Evolutionary conservation across 2,797 vertebrate genomes (phyloP).

Genomic region (Anguilla pacifica): DNA sequence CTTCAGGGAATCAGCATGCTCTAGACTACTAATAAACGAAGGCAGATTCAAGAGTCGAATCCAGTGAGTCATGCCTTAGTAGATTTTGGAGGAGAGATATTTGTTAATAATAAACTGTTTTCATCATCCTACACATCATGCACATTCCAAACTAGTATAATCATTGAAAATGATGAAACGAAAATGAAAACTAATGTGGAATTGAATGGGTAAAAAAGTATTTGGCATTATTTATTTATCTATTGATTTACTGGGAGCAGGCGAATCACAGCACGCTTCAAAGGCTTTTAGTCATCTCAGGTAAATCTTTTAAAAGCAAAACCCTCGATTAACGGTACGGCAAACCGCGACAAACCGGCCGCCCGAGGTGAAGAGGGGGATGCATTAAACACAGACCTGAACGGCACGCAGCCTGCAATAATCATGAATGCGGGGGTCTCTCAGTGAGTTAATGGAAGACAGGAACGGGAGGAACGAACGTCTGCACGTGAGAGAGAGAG

Average conservation of each 20-base stretch:
- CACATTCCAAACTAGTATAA: not conserved
- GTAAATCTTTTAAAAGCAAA: not conserved
- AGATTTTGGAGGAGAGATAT: not conserved
- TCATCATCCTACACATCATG: not conserved
- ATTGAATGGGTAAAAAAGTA: not conserved
- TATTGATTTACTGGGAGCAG: not conserved
- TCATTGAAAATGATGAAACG: no score
- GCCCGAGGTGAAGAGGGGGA: not conserved
- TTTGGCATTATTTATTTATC: not conserved
- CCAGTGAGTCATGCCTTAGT: not conserved
- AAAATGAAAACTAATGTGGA: not conserved
- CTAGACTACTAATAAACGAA: not conserved
- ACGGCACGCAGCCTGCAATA: slow-evolving; percentile 19
- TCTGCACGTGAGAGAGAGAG: not conserved
- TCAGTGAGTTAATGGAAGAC: not conserved
- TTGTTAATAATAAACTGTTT: not conserved
- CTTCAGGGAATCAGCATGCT: not conserved
- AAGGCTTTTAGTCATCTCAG: not conserved
- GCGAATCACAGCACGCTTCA: not conserved
- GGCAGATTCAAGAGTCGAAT: not conserved
- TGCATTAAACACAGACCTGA: slow-evolving; percentile 25
- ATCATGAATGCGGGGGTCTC: slow-evolving; percentile 6
- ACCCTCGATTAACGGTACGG: not conserved
- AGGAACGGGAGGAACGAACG: slow-evolving; percentile 15
- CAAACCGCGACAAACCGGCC: not conserved